Evolutionary conservation across 1,140 invertebrate genomes (phyloP), one percentile per base, ranked within the genome.

Genomic region (Dinothrombium tinctorium): DNA sequence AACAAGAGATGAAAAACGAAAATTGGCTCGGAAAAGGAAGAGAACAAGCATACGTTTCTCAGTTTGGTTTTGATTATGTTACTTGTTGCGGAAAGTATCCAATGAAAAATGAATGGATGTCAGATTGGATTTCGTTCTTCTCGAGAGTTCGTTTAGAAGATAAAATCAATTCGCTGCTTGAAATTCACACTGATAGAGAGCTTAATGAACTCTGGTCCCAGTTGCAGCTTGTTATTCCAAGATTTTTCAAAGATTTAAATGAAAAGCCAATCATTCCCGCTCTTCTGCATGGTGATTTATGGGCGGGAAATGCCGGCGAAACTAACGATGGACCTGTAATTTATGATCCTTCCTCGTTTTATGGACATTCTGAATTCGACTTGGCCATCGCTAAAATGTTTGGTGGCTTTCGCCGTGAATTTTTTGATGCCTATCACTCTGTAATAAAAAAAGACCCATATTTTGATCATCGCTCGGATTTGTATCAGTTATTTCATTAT

Each of bases 351-450:
- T 67, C 69, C 3, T 58, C 59, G 15, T 72, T 71, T 53, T 73
- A 72, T 57, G 71, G 70, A 1, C 71, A 73, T 50, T 59, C 63
- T 28, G 71, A 73, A 50, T 73, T 56, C 60, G 71, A 73, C 43
- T 52, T 72, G 4, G 64, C 64, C 3, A 73, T 72, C 23, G 57
- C 63, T 21, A 54, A 55, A 28, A 67, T 73, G 66, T 73, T 73
- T 61, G 69, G 69, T 40, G 68, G 68, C 8, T 71, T 71, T 50
- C 50, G 51, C n/a, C 39, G 47, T 15, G 42, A 48, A 6, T 72
- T 72, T 51, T 71, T 61, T 48, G 52, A 64, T 24, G 55, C 59
- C 24, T 73, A 73, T 51, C 63, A 68, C 47, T 54, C 56, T 40
- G 28, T 67, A 15, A 63, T 71, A 32, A 69, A 69, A 3, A 67